Conservation (phyloP, 2,888 invertebrate genomes). For the Drosophila dives region DNA sequence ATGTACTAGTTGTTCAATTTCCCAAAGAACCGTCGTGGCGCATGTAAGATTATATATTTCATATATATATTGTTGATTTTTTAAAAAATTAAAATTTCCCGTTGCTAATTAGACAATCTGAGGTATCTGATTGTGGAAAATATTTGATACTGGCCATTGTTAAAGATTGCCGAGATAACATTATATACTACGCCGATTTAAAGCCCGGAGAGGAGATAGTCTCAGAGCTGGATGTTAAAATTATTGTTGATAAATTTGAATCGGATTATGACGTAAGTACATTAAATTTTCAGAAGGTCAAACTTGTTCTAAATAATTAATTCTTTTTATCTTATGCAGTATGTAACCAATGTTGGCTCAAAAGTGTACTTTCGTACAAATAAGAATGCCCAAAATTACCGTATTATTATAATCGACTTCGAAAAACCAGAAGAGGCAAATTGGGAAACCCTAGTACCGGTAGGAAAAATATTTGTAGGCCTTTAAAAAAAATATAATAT, state of each 20-base stretch:
- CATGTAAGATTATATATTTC: slow-evolving; percentile 87
- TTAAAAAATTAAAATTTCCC: neutral
- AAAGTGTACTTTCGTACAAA: slow-evolving; percentile 95
- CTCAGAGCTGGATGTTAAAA: slow-evolving; percentile 89
- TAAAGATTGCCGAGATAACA: slow-evolving; percentile 96
- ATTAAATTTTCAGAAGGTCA: neutral
- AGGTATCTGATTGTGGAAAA: slow-evolving; percentile 95
- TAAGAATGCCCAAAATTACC: slow-evolving; percentile 96
- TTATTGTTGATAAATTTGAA: slow-evolving; percentile 95
- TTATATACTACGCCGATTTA: slow-evolving; percentile 94
- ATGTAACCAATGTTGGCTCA: slow-evolving; percentile 94
- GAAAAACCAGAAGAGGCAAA: slow-evolving; percentile 89
- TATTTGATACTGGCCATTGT: slow-evolving; percentile 94
- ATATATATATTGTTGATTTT: neutral
- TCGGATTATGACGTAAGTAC: slow-evolving; percentile 94
- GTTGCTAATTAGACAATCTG: slow-evolving; percentile 88
- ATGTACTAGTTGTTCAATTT: slow-evolving; percentile 95
- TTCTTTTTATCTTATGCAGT: slow-evolving; percentile 87
- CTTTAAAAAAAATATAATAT: neutral
- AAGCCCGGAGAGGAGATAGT: slow-evolving; percentile 87
- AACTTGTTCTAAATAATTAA: neutral
- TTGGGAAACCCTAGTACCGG: slow-evolving; percentile 93
- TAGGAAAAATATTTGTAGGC: slow-evolving; percentile 70
- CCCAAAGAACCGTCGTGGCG: slow-evolving; percentile 96
- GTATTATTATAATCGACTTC: slow-evolving; percentile 93